These are phyloP conservation scores for Lomographa bimaculata DNA, from an alignment of 2,888 invertebrate species.

Conservation along the genomic window DNA sequence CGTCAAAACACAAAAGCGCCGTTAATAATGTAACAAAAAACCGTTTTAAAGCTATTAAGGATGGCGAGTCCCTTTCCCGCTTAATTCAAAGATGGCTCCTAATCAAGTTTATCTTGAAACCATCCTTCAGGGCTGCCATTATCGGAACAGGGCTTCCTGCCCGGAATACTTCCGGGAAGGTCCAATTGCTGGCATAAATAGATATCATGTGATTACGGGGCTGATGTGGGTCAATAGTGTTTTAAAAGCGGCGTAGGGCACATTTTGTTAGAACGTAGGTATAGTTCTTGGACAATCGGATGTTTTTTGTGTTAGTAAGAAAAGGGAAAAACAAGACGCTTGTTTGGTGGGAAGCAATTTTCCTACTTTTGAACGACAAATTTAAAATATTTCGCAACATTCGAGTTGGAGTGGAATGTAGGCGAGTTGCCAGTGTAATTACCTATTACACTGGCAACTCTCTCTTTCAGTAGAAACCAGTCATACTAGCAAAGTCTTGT, in stretches of 20 bases:
- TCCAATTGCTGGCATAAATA: conserved; percentile 39
- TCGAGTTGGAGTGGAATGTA: too few relatives aligned
- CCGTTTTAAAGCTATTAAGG: conserved; percentile 40
- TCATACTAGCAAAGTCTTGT: too few relatives aligned
- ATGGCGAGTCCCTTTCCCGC: conserved; percentile 38
- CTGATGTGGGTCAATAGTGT: conserved; percentile 22
- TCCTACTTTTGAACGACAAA: too few relatives aligned
- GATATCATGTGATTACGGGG: conserved; percentile 22
- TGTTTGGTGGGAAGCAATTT: too few relatives aligned
- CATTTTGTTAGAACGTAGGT: conserved; percentile 7
- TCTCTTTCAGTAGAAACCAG: too few relatives aligned
- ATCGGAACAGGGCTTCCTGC: conserved; percentile 42
- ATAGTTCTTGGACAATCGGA: too few relatives aligned
- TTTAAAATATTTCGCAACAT: too few relatives aligned
- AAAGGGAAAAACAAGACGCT: too few relatives aligned
- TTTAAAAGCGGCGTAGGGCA: conserved; percentile 13
- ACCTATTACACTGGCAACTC: too few relatives aligned
- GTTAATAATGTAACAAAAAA: conserved; percentile 38
- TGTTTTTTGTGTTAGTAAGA: too few relatives aligned
- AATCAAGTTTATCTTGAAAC: conserved; percentile 52
- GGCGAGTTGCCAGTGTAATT: too few relatives aligned
- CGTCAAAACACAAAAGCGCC: conserved; percentile 27
- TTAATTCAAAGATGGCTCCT: conserved; percentile 41
- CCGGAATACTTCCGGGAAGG: conserved; percentile 35
- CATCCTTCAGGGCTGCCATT: conserved; percentile 43